Percentiles rank a stretch among this genome's conserved stretches.
These are phyloP conservation scores for Delphinus delphis DNA, from an alignment of 2,113 vertebrate species.

Conservation along the genomic window DNA sequence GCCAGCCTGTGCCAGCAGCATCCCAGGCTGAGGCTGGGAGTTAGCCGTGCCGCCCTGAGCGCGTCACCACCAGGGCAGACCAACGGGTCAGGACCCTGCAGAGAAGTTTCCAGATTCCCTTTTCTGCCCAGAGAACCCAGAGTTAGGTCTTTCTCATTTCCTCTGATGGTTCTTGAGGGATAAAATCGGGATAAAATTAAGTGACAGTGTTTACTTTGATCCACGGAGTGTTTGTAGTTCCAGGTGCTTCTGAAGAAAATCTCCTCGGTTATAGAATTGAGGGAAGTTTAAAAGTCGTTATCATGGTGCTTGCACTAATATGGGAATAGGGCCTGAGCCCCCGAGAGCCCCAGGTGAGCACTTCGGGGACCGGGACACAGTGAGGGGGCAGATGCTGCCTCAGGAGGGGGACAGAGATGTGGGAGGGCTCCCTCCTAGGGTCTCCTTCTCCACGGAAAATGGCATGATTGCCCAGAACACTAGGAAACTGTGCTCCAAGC, in stretches of 20 bases:
- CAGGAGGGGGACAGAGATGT: not conserved
- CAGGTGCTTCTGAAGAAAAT: not conserved
- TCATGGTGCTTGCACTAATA: accelerated
- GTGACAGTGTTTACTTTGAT: not conserved
- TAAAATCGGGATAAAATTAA: too few relatives aligned
- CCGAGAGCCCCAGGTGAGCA: not conserved
- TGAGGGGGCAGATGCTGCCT: accelerated
- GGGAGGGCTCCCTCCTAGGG: accelerated
- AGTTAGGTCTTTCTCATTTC: not conserved
- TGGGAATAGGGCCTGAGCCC: not conserved
- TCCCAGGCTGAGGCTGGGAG: too few relatives aligned
- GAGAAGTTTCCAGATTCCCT: not conserved
- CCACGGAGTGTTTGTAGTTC: not conserved
- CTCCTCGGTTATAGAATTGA: not conserved
- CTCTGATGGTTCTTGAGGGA: not conserved
- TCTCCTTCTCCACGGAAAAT: not conserved
- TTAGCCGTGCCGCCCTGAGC: too few relatives aligned
- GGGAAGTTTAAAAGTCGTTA: not conserved
- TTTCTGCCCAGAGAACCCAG: not conserved
- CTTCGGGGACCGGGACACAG: not conserved
- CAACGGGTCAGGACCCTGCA: not conserved
- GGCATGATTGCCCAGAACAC: not conserved
- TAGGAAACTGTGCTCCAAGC: not conserved
- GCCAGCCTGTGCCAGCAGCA: too few relatives aligned
- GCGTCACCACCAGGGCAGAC: not conserved